These are phyloP conservation scores for Haliclystus octoradiatus DNA, from an alignment of 30 jellyfish, hydroid and myxozoan species.

Conservation along the genomic window DNA sequence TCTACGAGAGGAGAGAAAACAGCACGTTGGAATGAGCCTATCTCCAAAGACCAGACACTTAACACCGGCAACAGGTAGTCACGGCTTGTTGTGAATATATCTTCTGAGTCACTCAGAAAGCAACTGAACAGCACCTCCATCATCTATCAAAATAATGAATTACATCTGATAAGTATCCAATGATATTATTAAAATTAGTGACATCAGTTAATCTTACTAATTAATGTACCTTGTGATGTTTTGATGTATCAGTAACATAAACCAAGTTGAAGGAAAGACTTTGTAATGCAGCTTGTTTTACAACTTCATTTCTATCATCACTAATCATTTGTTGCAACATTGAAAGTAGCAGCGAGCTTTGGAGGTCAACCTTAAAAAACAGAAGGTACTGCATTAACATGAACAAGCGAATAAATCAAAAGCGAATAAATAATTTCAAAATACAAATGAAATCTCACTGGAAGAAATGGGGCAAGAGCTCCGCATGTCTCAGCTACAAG, in stretches of 20 bases:
- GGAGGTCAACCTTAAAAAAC: slow-evolving; percentile 56
- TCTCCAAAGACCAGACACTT: slow-evolving; percentile 73
- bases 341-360: slow-evolving; percentile 75
- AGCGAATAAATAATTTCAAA: neutral
- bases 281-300: slow-evolving; percentile 67
- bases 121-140: neutral
- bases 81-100: neutral
- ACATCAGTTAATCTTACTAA: neutral
- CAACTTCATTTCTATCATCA: slow-evolving; percentile 84
- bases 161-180: neutral
- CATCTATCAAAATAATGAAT: neutral
- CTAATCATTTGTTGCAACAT: slow-evolving; percentile 86
- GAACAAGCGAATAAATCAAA: too few species aligned
- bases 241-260: slow-evolving; percentile 48
- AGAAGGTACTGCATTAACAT: neutral
- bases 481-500: slow-evolving; percentile 98
- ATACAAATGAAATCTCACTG: slow-evolving; percentile 38
- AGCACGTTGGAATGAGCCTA: slow-evolving; percentile 46
- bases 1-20: slow-evolving; percentile 30
- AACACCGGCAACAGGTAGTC: slow-evolving; percentile 61
- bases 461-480: slow-evolving; percentile 75
- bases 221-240: slow-evolving; percentile 55
- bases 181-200: neutral
- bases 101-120: neutral
- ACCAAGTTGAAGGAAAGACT: slow-evolving; percentile 55